Base-by-base conservation (phyloP, 2,113 vertebrate species). In the Strix uralensis region DNA sequence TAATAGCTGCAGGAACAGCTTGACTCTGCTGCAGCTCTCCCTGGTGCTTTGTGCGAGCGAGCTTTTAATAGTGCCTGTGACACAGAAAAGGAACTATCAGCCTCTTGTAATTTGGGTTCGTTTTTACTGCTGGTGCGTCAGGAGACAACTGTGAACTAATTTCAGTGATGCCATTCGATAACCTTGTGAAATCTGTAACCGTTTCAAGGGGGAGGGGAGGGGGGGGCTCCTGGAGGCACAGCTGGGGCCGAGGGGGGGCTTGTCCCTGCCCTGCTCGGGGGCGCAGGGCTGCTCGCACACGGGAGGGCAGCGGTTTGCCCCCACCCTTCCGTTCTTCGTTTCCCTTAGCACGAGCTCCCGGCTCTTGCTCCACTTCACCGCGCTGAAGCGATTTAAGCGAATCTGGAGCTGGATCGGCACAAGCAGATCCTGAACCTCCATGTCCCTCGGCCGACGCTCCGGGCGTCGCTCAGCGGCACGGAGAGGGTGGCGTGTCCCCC, bases 51-150 rank as follows among this genome's bases (percentile, higher is more conserved):
- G 94, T 83, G 96, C 44, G 46, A 95, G 95, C 11, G 72, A 91
- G 96, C 97, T 97, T 97, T 98, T 97, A 97, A 97, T 97, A 97
- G 97, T 44, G 95, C 95, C 94, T 91, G 94, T 96, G 97, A 96
- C 97, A 97, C 97, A 97, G 97, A 97, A 97, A 97, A 96, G 96
- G 96, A 90, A 62, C 94, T 52, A 63, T 92, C 96, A 94, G 96
- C 96, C 97, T 85, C 88, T 46, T 85, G 97, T 92, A 95, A 95
- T 96, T 96, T 94, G 93, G 94, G 96, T 96, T 97, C 81, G 57
- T 82, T 96, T 93, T 97, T 96, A 95, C 94, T 95, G 96, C 95
- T 71, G 94, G 87, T 82, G 91, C 90, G 96, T 96, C 96, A 86
- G 94, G 97, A 97, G 97, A 96, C 96, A 95, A 94, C 90, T 69